Evolutionary conservation across 2,797 vertebrate species (phyloP), one percentile per base, ranked within the genome.

Genomic region (Mormyrops attenuatus): DNA sequence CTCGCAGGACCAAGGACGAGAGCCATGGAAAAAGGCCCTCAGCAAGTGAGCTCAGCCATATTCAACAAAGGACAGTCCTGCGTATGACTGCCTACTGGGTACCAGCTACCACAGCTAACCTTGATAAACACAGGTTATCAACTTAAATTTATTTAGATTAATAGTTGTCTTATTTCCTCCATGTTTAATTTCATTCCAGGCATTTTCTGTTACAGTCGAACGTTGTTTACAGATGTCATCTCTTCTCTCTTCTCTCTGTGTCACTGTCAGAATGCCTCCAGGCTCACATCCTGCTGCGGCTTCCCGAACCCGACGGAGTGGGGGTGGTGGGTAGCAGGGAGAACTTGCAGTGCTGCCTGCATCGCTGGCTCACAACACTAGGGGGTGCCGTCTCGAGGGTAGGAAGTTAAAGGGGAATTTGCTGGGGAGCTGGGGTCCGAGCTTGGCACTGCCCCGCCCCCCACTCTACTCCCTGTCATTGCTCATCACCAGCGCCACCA

Each of bases 151-250:
- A 80, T 44, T 80, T 44, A 41, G 5, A 44, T 20, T n/a, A 20
- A 80, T 60, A 20, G 55, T 3, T 85, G 1, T 80, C 60, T 20
- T 44, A 80, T 80, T 80, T 44, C 47, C 87, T 87, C 88, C 73
- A 49, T 50, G 47, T 93, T 92, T 90, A 82, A 88, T 90, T 90
- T 34, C 73, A 0, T 85, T 90, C 92, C 91, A 94, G 90, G 90
- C 90, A 22, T 15, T 22, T 90, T 90, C 88, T 26, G 41, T 69
- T 90, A 82, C 26, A 91, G 89, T 90, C 90, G 92, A 92, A 91
- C 90, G 91, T 93, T 95, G 92, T 94, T 95, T 93, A 93, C 89
- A 52, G 92, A 94, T 88, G 84, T 91, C 47, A 9, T 88, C 88
- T 90, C 88, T 89, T 11, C 15, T 44, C 87, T 87, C 30, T 44